Evolutionary conservation across 2,113 vertebrate species (phyloP).

Genomic region (Chionis minor): DNA sequence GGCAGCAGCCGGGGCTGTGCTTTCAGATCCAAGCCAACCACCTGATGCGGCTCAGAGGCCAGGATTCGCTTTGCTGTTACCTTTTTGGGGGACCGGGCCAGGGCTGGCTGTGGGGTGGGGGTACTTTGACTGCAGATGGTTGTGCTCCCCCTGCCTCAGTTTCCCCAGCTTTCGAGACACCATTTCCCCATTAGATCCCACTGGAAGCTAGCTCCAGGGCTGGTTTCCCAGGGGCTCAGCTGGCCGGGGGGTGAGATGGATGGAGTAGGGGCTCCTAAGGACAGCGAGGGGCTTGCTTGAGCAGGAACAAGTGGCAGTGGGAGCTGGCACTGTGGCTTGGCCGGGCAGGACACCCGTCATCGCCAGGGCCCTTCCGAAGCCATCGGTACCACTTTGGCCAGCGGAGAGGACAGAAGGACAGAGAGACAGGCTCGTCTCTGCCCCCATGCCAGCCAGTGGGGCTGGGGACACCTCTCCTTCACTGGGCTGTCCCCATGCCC

Average conservation of each 20-base stretch:
- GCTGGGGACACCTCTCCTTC: background rate
- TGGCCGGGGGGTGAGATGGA: rapidly evolving
- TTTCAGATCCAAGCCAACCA: background rate
- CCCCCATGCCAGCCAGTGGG: rapidly evolving
- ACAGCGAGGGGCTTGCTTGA: rapidly evolving
- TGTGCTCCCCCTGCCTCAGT: rapidly evolving
- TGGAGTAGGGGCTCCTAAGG: background rate
- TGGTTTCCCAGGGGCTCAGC: background rate
- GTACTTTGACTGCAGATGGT: background rate
- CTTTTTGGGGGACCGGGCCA: background rate
- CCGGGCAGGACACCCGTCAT: background rate
- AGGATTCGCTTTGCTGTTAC: background rate
- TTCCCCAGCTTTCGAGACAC: background rate
- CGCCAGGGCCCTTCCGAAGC: background rate
- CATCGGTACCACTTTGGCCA: background rate
- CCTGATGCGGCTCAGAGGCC: background rate
- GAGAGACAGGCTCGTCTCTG: background rate
- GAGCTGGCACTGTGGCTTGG: background rate
- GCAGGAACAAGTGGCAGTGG: background rate
- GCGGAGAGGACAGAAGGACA: background rate
- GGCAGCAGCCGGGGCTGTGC: rapidly evolving
- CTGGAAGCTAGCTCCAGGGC: background rate
- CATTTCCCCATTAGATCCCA: background rate
- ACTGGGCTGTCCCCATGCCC: background rate
- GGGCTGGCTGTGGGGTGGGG: background rate